phyloP scores from a whole-genome alignment of 2,113 vertebrate genomes.

The Galemys pyrenaicus region DNA sequence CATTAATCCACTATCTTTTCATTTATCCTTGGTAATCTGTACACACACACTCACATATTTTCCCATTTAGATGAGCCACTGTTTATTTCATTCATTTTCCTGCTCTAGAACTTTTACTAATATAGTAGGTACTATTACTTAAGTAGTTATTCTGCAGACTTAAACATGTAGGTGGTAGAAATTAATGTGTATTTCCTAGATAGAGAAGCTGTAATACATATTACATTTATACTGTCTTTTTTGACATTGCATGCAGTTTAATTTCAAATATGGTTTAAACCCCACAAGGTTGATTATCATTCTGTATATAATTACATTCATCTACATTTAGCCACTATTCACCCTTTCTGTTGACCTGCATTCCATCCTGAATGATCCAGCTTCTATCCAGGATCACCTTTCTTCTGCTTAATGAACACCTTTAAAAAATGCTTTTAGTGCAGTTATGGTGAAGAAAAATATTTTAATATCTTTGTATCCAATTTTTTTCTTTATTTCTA shows the following conservation, averaged over 20 bases:
- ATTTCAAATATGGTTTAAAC: not conserved
- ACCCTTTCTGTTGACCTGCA: not conserved
- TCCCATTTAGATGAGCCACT: not conserved
- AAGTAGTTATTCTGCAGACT: not conserved
- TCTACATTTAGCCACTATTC: not conserved
- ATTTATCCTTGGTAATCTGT: not conserved
- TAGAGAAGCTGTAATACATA: not conserved
- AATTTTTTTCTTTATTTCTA: not conserved
- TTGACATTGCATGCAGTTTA: not conserved
- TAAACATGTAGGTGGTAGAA: not conserved
- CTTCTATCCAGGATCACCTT: not conserved
- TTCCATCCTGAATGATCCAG: not conserved
- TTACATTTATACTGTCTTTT: not conserved
- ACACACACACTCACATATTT: not conserved
- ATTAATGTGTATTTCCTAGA: not conserved
- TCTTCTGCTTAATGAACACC: not conserved
- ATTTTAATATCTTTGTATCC: not conserved
- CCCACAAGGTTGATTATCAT: not conserved
- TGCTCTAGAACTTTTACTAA: not conserved
- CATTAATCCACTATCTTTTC: not conserved
- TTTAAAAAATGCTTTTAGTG: not conserved
- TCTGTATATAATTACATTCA: not conserved
- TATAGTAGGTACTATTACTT: not conserved
- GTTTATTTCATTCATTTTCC: not conserved
- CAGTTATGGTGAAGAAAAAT: not conserved